Percentiles rank a stretch among this genome's conserved stretches.
Evolutionary conservation across 2,113 vertebrate genomes (phyloP).

Genomic region (Ginglymostoma cirratum): DNA sequence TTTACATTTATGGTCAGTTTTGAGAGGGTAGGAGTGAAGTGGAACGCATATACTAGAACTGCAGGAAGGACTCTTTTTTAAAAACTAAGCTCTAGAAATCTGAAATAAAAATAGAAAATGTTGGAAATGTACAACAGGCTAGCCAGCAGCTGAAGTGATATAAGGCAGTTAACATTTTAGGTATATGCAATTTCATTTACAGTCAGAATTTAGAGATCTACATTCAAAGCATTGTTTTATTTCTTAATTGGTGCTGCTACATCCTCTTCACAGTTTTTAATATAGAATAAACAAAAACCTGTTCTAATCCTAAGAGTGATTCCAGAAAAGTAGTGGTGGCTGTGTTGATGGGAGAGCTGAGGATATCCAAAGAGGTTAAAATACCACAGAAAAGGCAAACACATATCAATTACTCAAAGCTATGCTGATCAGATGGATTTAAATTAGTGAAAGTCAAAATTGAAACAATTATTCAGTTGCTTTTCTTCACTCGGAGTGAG

Average conservation of each 20-base stretch:
- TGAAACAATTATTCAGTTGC: background rate
- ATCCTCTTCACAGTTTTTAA: background rate
- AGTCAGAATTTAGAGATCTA: background rate
- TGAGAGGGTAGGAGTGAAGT: background rate
- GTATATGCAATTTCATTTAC: background rate
- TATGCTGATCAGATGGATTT: background rate
- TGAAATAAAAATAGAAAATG: background rate
- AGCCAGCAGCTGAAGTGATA: background rate
- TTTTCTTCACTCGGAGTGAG: background rate
- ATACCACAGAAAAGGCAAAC: background rate
- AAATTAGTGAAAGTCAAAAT: background rate
- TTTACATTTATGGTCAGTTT: background rate
- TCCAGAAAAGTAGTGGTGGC: background rate
- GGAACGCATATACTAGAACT: background rate
- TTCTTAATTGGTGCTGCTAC: background rate
- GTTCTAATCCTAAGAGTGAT: background rate
- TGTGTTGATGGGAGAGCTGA: background rate
- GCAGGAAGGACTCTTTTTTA: background rate
- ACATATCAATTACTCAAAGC: background rate
- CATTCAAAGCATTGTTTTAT: background rate
- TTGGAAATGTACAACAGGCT: background rate
- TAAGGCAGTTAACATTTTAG: background rate
- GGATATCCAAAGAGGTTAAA: background rate
- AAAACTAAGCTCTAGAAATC: background rate
- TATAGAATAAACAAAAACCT: background rate